Base-by-base conservation (phyloP, 2,888 invertebrate genomes). In the Caenorhabditis virilis region DNA sequence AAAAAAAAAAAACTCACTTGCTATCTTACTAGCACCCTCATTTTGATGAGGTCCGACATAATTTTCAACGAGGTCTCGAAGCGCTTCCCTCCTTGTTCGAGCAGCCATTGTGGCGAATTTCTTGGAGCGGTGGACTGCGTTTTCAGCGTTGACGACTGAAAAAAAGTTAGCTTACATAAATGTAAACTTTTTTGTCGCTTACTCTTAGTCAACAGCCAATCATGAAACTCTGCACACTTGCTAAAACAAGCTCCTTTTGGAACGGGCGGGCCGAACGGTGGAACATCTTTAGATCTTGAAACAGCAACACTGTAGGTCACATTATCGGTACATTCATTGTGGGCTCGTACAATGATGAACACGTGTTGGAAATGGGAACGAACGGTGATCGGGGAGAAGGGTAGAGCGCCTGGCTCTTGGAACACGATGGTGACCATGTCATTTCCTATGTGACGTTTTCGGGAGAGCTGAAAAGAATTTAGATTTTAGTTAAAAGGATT, bases 281-380 rank as follows among this genome's bases (percentile, higher is more conserved):
- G 92, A 68, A 95, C 94, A 86, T 94, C 93, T 85, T 93, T 92
- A 69, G 93, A 93, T 74, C 95, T 85, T 57, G 87, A 87, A 18
- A 89, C 88, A 18, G 88, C 87, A 39, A 88, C 86, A 35, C 83
- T 84, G 86, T 95, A 95, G 82, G 90, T 90, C 0, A 93, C 92
- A 84, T 91, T 91, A 68, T 93, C 93, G 6, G 92, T 89, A 85
- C 93, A 93, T 2, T 94, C 93, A 85, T 93, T 91, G 56, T 91
- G 88, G 4, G 89, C 93, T 78, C 90, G 88, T 9, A 95, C 91
- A 51, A 95, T 89, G 74, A 95, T 91, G 85, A 95, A 95, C 30
- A 95, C 95, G 85, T 95, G 95, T 85, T 95, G 95, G 86, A 95
- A 95, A 85, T 95, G 95, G 47, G 94, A 95, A 58, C 95, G 89